Evolutionary conservation across 2,113 vertebrate species (phyloP), one percentile per base, ranked within the genome.

Genomic region (Jaculus jaculus): DNA sequence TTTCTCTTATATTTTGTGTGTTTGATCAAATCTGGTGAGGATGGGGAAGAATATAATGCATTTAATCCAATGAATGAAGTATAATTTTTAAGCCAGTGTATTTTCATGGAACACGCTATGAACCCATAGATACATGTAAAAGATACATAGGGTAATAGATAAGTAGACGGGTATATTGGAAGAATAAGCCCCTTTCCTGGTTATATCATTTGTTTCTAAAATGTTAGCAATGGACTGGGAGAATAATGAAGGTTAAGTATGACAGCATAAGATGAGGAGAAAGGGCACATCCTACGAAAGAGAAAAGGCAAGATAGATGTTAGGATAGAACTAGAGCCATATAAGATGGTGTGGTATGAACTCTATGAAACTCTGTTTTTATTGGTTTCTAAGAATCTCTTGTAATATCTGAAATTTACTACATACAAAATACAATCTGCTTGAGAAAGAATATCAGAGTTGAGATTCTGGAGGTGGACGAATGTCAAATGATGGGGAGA

Each of bases 151-250:
- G 2, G 8, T 42, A n/a, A n/a, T n/a, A 1, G 12, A 86, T 80
- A 89, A 90, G 24, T 11, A 79, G 26, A 61, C 47, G 23, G 18
- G 11, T 34, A 58, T 75, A 28, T 60, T 34, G 30, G 30, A 54
- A 92, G 32, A 24, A 6, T 23, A 8, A 34, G 42, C 11, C 1
- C 13, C 61, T 93, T 87, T 39, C 1, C 63, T 86, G 83, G 20
- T 68, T 28, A 2, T 81, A 47, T 54, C 60, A 28, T 68, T 87
- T 90, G 74, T 79, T 94, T 84, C 24, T 95, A 61, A 89, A 71
- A 81, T 91, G 26, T 86, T 69, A 86, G 5, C 61, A 85, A 20
- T 54, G 9, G 9, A 30, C 34, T 60, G 12, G 9, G 60, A 51
- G 20, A 95, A 79, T 65, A 89, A 71, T 74, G n/a, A 73, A 15